Conservation (phyloP, 2,888 invertebrate species). For the Taenaris catops region DNA sequence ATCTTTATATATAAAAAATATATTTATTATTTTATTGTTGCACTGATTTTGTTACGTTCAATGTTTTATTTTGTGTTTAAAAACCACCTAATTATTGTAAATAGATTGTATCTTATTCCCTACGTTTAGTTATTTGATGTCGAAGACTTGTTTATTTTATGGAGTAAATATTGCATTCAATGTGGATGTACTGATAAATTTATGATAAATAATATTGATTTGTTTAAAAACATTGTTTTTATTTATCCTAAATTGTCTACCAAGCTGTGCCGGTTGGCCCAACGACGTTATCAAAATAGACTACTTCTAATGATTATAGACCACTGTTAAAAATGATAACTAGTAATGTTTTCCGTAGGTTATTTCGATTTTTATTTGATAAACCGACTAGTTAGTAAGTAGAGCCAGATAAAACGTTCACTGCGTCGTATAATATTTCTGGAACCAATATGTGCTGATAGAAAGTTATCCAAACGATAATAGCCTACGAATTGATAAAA, state of each 20-base stretch:
- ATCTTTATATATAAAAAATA: slow-evolving; percentile 42
- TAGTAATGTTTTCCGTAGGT: no score
- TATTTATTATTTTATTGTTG: slow-evolving; percentile 79
- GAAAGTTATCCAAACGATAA: no score
- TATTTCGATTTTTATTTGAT: no score
- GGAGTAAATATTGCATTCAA: slow-evolving; percentile 62
- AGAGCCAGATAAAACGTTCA: no score
- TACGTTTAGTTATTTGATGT: slow-evolving; percentile 63
- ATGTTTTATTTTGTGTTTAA: slow-evolving; percentile 72
- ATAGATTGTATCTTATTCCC: slow-evolving; percentile 63
- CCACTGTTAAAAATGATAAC: no score
- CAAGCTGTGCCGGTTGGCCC: no score
- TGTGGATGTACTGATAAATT: slow-evolving; percentile 78
- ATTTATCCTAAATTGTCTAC: slow-evolving; percentile 23
- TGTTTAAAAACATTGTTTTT: slow-evolving; percentile 62
- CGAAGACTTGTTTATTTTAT: slow-evolving; percentile 68
- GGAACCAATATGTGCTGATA: no score
- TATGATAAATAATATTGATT: slow-evolving; percentile 80
- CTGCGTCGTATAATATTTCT: no score
- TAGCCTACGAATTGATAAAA: no score
- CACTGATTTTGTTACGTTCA: slow-evolving; percentile 76
- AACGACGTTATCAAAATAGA: no score
- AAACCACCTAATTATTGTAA: slow-evolving; percentile 66
- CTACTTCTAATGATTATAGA: no score
- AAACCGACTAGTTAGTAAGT: no score